These are phyloP conservation scores for Cerastis rubricosa DNA, from an alignment of 2,888 invertebrate genomes.

Conservation along the genomic window DNA sequence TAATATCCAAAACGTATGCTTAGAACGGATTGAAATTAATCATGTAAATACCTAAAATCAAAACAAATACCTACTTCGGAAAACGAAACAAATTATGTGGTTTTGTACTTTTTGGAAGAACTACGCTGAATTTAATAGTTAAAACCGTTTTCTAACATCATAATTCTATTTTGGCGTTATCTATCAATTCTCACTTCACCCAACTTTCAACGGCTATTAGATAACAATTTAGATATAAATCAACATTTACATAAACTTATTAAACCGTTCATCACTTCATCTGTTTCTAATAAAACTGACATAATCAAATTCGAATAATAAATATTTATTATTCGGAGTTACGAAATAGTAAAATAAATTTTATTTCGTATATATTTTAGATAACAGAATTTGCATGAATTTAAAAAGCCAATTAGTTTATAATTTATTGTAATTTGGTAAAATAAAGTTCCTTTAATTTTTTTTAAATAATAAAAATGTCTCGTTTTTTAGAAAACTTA, in stretches of 20 bases:
- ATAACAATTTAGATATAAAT: slow-evolving; percentile 48
- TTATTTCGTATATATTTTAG: slow-evolving; percentile 40
- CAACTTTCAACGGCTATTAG: slow-evolving; percentile 46
- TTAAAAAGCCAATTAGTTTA: slow-evolving; percentile 48
- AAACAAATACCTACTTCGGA: not conserved
- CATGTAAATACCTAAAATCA: not conserved
- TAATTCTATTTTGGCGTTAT: not conserved
- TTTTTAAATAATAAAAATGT: slow-evolving; percentile 30
- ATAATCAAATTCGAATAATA: slow-evolving; percentile 48
- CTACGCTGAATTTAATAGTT: not conserved
- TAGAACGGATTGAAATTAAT: not conserved
- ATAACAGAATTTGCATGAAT: slow-evolving; percentile 53
- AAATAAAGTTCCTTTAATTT: slow-evolving; percentile 41
- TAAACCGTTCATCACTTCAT: slow-evolving; percentile 44
- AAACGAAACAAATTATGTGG: too few species aligned
- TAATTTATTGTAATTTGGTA: slow-evolving; percentile 51
- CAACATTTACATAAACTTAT: slow-evolving; percentile 59
- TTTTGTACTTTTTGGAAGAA: too few species aligned
- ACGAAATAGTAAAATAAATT: slow-evolving; percentile 31
- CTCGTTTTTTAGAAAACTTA: slow-evolving; percentile 30
- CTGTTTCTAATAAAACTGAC: slow-evolving; percentile 23
- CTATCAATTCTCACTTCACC: slow-evolving; percentile 7
- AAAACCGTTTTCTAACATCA: not conserved
- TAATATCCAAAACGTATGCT: not conserved
- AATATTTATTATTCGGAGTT: slow-evolving; percentile 41